Evolutionary conservation across 2,113 vertebrate genomes (phyloP), one percentile per base, ranked within the genome.

Genomic region (Malurus alboscapulatus): DNA sequence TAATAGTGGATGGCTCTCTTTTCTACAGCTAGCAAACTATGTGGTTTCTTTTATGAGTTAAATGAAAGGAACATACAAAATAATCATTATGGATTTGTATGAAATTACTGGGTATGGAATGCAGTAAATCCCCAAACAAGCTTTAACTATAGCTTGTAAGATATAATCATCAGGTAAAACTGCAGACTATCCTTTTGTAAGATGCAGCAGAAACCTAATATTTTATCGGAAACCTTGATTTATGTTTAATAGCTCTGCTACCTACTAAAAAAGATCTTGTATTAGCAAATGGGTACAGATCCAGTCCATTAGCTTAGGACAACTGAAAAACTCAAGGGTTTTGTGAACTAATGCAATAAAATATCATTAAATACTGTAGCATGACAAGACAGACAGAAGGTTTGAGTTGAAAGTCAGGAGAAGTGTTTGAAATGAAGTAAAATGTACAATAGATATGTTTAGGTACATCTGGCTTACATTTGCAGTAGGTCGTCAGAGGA

Each of bases 381-480:
- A 94, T 98, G 98, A 98, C 98, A 98, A 94, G 84, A 96, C 96
- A 92, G 97, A 96, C 67, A 96, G 97, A 97, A 94, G 96, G 96
- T 97, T 97, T 91, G 95, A 97, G 97, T 96, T 97, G 97, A 97
- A 96, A 97, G 95, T 97, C 92, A 94, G 80, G 87, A 97, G 97
- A 95, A 90, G 96, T 90, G 92, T 97, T 97, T 96, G 96, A 98
- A 98, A 98, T 94, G 96, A 98, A 97, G 97, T 96, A 96, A 97
- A 98, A 96, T 19, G 96, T 94, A 91, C 97, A 92, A 93, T 92
- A 95, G 95, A 94, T 94, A 96, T 89, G 96, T 97, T 95, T 79
- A 89, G 91, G 93, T 95, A 97, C 98, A 99, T 99, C 98, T 99
- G 99, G 98, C 97, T 98, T 98, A 96, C 96, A 98, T 99, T 98